Base-by-base conservation (phyloP, 2,797 vertebrate genomes). In the Meriones psammophilus region DNA sequence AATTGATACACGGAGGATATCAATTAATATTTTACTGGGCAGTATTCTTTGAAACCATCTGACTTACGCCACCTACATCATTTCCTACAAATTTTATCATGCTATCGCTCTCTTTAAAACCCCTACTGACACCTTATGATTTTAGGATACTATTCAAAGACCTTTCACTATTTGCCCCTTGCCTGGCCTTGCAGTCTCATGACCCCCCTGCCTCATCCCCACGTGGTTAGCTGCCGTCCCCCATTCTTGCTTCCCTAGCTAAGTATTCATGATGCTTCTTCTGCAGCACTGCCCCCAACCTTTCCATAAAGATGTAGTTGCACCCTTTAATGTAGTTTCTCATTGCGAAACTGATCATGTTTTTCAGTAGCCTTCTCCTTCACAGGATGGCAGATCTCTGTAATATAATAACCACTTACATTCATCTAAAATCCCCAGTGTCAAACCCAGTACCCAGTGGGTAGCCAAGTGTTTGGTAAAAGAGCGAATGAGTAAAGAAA, bases 401-500 rank as follows among this genome's bases (percentile, higher is more conserved):
- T 77, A 17, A 22, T 20, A 64, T 60, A 76, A 46, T 81, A 84
- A 54, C 60, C 33, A 22, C 58, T 83, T 95, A 39, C 28, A 33
- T 33, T 94, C 33, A 42, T 94, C 78, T 89, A 79, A 91, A 84
- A 50, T 84, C n/a, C 18, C 20, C 8, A 78, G 9, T 9, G 56
- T 66, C 42, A 36, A 80, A 42, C 39, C 91, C 1, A 56, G 54
- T 66, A 13, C 28, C 79, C 88, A 89, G 68, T 33, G 71, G 81
- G 26, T 78, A 28, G 28, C 90, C 77, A 56, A 83, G 66, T 86
- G 39, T 94, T 94, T 97, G 89, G 64, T 92, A n/a, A 76, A 76
- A 84, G 42, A 92, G 87, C 50, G 64, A 96, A 66, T 62, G 39
- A 89, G n/a, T n/a, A 62, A 89, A 94, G 56, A 60, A 93, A 92